Percentiles rank a stretch among this genome's conserved stretches.
These are phyloP conservation scores for Chaetodon auriga DNA, from an alignment of 2,113 vertebrate genomes.

Conservation along the genomic window DNA sequence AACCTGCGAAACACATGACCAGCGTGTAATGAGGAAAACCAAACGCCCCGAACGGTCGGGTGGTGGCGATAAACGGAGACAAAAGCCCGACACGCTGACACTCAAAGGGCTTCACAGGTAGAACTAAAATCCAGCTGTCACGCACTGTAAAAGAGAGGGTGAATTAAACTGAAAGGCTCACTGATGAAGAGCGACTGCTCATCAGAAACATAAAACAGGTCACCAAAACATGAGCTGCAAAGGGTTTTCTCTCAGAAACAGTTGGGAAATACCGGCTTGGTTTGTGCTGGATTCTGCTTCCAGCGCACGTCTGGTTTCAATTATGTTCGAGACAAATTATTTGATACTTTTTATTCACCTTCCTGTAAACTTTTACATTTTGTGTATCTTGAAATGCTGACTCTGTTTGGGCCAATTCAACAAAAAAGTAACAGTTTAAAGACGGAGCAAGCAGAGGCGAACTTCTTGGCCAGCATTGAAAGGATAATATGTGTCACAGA, in stretches of 20 bases:
- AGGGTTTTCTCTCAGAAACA: background rate
- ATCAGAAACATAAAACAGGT: constrained; percentile 9
- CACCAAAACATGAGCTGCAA: constrained; percentile 17
- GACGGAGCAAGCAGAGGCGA: background rate
- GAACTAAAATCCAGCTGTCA: constrained; percentile 39
- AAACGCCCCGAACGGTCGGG: constrained; percentile 16
- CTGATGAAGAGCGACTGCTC: constrained; percentile 9
- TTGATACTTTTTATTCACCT: background rate
- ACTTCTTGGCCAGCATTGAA: background rate
- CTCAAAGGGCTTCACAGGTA: constrained; percentile 36
- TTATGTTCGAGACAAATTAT: background rate
- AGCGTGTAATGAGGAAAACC: constrained; percentile 23
- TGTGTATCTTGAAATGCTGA: background rate
- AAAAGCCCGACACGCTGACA: constrained; percentile 14
- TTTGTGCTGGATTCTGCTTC: background rate
- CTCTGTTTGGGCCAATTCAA: background rate
- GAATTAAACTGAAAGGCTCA: background rate
- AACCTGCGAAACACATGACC: constrained; percentile 20
- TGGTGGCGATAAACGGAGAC: constrained; percentile 27
- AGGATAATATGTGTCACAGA: background rate
- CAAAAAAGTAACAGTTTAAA: constrained; percentile 8
- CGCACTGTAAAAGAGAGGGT: constrained; percentile 43
- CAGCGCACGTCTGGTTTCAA: background rate
- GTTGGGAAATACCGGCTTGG: background rate
- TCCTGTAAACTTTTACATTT: background rate